Evolutionary conservation across 64 coral and sea anemone genomes (phyloP).

Genomic region (Stichodactyla helianthus): DNA sequence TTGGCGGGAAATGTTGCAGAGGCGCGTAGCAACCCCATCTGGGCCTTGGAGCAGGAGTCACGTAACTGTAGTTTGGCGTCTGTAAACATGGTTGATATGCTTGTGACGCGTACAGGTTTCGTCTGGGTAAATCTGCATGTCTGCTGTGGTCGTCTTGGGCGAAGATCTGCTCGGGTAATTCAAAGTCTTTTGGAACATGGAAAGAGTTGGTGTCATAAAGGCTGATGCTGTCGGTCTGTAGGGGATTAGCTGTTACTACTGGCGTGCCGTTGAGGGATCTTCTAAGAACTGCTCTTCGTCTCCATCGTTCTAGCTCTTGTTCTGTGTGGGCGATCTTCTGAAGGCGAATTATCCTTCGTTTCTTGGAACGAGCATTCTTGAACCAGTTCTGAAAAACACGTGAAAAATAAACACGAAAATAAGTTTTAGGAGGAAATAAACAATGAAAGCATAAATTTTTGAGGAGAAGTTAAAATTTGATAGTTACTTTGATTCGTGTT

Average conservation of each 20-base stretch:
- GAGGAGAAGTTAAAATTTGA: not conserved
- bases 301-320: not conserved
- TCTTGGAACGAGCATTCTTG: not conserved
- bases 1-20: not conserved
- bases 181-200: not conserved
- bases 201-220: not conserved
- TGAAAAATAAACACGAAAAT: not conserved
- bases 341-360: not conserved
- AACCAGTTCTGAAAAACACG: not conserved
- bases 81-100: not conserved
- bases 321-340: not conserved
- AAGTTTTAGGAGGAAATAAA: not conserved
- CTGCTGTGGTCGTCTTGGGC: not conserved
- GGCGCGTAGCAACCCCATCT: not conserved
- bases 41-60: not conserved
- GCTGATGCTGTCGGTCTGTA: not conserved
- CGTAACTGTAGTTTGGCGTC: not conserved
- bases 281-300: not conserved
- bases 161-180: not conserved
- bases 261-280: not conserved
- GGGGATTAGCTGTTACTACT: not conserved
- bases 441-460: not conserved
- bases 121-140: not conserved
- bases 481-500: not conserved
- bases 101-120: not conserved